Percentiles rank a stretch among this genome's conserved stretches.
Conservation (phyloP, 2,113 vertebrate species). For the Proterorhinus semilunaris region DNA sequence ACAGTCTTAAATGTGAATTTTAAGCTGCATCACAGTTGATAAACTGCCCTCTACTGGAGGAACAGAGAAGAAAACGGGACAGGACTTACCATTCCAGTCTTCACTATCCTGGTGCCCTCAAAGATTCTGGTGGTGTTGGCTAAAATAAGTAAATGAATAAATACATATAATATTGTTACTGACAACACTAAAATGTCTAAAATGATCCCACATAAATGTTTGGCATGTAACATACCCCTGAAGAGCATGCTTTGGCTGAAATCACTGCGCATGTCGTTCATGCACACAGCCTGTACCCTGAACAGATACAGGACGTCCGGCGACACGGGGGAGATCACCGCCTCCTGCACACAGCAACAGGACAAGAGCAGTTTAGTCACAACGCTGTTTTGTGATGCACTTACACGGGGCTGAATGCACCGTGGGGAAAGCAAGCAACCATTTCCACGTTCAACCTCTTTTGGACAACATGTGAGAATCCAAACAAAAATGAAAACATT, state of each 20-base stretch:
- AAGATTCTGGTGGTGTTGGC: conserved; percentile 97
- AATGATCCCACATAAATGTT: not conserved
- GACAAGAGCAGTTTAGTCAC: not conserved
- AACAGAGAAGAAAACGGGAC: not conserved
- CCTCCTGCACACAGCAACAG: conserved; percentile 79
- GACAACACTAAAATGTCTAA: not conserved
- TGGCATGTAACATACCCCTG: conserved; percentile 81
- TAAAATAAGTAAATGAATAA: conserved; percentile 47
- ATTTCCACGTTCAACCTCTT: no score
- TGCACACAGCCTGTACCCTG: conserved; percentile 92
- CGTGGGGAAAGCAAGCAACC: no score
- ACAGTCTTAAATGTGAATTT: no score
- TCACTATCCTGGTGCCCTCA: conserved; percentile 95
- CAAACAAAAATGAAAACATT: no score
- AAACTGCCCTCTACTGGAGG: conserved; percentile 62
- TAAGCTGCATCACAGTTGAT: no score
- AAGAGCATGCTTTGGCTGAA: conserved; percentile 99
- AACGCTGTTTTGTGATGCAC: not conserved
- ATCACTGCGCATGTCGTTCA: conserved; percentile 95
- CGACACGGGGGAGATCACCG: conserved; percentile 90
- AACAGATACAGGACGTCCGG: conserved; percentile 95
- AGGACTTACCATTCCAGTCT: conserved; percentile 93
- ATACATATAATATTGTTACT: not conserved
- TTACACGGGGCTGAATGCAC: no score
- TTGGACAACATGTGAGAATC: no score